A percentile compares a stretch with the other conserved stretches of the same genome.
Evolutionary conservation across 1,140 invertebrate species (phyloP).

Genomic region (Acromyrmex echinatior): DNA sequence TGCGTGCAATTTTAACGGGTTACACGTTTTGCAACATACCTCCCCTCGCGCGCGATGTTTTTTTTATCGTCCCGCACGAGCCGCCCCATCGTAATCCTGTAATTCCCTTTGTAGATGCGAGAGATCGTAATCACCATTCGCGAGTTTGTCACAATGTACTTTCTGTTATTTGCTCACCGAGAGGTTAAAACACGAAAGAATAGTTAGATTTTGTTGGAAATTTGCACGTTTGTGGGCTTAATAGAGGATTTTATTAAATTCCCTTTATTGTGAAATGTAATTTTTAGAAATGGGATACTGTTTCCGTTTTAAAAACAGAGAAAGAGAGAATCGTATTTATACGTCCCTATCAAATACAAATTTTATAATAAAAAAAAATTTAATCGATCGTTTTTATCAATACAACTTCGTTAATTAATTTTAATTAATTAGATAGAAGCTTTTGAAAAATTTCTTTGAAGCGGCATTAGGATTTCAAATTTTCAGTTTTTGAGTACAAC

Average conservation of each 20-base stretch:
- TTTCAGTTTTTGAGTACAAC: background rate
- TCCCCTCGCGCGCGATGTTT: background rate
- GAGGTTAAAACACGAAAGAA: background rate
- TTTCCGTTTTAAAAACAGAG: background rate
- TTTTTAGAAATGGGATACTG: background rate
- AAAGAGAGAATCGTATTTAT: background rate
- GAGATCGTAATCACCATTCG: slow-evolving; percentile 31
- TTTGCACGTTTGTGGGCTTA: slow-evolving; percentile 6
- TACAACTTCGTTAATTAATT: background rate
- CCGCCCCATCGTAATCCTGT: slow-evolving; percentile 26
- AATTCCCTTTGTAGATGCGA: slow-evolving; percentile 42
- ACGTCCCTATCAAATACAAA: background rate
- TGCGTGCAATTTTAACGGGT: slow-evolving; percentile 58
- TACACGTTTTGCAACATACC: slow-evolving; percentile 31
- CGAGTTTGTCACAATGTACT: slow-evolving; percentile 37
- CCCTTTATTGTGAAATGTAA: background rate
- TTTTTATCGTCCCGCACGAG: slow-evolving; percentile 33
- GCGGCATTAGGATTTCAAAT: background rate
- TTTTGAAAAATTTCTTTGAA: background rate
- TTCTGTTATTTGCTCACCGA: slow-evolving; percentile 32
- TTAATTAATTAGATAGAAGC: background rate
- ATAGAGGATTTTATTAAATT: background rate
- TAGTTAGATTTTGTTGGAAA: background rate
- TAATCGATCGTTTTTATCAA: background rate
- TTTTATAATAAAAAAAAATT: background rate